A percentile compares a stretch with the other conserved stretches of the same genome.
Conservation (phyloP, 2,113 vertebrate species). For the Heterocephalus glaber region DNA sequence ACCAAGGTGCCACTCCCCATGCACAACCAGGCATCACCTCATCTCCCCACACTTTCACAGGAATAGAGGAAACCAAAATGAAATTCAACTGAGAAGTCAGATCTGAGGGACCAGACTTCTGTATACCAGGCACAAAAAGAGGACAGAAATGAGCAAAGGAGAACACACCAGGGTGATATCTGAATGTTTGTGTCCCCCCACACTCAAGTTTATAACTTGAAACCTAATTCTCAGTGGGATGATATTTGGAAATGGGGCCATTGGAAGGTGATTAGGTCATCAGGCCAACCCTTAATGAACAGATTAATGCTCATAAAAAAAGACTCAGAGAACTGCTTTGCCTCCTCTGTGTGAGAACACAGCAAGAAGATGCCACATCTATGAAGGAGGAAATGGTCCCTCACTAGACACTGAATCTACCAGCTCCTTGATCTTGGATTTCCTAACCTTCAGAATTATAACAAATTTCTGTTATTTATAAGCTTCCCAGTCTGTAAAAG, state of each 20-base stretch:
- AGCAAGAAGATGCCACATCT: neutral
- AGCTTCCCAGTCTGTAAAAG: neutral
- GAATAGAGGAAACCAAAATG: neutral
- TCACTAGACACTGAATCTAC: neutral
- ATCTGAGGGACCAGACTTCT: neutral
- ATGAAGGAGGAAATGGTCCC: neutral
- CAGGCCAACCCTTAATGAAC: neutral
- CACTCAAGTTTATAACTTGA: neutral
- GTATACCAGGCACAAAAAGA: neutral
- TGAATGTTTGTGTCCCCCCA: neutral
- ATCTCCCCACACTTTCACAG: neutral
- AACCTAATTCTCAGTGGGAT: neutral
- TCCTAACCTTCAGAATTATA: neutral
- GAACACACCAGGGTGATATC: neutral
- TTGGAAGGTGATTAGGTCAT: neutral
- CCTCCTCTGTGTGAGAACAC: neutral
- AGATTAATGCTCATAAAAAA: neutral
- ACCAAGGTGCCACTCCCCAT: neutral
- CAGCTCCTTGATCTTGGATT: neutral
- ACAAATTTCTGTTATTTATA: neutral
- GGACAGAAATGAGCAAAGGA: neutral
- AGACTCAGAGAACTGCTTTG: neutral
- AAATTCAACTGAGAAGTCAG: neutral
- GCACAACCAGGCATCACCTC: neutral
- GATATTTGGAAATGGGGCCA: neutral